Percentiles rank a stretch among this genome's conserved stretches.
Conservation (phyloP, 2,797 vertebrate genomes). For the Silurus aristotelis region DNA sequence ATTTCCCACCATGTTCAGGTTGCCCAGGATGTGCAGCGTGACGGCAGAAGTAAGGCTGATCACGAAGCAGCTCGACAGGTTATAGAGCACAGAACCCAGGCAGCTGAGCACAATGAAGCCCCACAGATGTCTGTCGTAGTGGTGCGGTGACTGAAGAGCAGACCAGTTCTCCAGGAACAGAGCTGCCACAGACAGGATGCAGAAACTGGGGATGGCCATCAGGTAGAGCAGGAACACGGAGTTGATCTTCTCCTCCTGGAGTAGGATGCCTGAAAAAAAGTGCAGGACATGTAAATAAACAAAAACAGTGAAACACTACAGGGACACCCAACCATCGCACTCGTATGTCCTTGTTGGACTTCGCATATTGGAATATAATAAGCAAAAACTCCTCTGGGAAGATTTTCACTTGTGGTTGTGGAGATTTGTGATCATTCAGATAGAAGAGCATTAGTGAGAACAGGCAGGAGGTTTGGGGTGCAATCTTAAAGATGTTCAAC, state of each 20-base stretch:
- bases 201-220: conserved; percentile 95
- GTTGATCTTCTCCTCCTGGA: conserved; percentile 91
- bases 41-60: conserved; percentile 94
- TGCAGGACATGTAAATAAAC: not conserved
- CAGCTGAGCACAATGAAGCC: conserved; percentile 92
- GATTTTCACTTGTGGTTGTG: not conserved
- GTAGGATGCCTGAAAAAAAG: conserved; percentile 81
- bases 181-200: conserved; percentile 84
- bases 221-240: conserved; percentile 89
- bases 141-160: conserved; percentile 73
- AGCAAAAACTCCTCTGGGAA: not conserved
- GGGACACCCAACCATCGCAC: not conserved
- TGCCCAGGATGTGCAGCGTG: conserved; percentile 94
- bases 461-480: not conserved
- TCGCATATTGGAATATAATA: not conserved
- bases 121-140: conserved; percentile 84
- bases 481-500: not conserved
- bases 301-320: not conserved
- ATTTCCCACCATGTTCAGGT: conserved; percentile 91
- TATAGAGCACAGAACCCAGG: conserved; percentile 93
- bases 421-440: not conserved
- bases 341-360: not conserved
- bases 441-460: not conserved
- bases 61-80: conserved; percentile 91
- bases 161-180: conserved; percentile 85